Base-by-base conservation (phyloP, 2,888 invertebrate species). In the Cylindroiulus punctatus region DNA sequence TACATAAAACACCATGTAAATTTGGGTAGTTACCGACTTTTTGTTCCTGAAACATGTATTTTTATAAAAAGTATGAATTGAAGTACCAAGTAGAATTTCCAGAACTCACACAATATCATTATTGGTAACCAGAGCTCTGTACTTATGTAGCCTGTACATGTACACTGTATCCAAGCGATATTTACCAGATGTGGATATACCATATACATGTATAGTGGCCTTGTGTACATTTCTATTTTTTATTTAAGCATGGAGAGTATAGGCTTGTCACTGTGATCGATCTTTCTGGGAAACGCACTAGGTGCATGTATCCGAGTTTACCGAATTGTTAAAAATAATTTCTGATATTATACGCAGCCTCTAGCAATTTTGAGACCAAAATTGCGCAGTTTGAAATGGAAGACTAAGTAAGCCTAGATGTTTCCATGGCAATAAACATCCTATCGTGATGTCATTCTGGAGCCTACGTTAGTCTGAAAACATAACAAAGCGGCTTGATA, bases 271-370 rank as follows among this genome's bases (percentile, higher is more conserved):
- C 14, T 17, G 17, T 30, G 30, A 26, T 30, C 0, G 8, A 8
- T 12, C 17, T 76, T 76, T 30, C 44, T 76, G 14, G 14, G 76
- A 30, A 26, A 26, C 32, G 2, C 76, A 44, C 10, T 44, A n/a
- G n/a, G n/a, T n/a, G n/a, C n/a, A n/a, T 57, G 57, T 22, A 17
- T 76, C 30, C 17, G 30, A 76, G 76, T 76, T 76, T 32, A 14
- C 76, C 14, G 17, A 30, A 76, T 76, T 76, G 76, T 76, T 76
- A 76, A 76, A 76, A 76, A 76, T 30, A 32, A 76, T 76, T 76
- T 14, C 30, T 30, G 1, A 14, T 30, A 17, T 76, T 76, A 76
- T 30, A 65, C 26, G 36, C 26, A 32, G 76, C 76, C 76, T 32
- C 14, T 1, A 30, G 76, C 30, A 76, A 76, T 76, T 76, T 76